phyloP scores from a whole-genome alignment of 2,797 vertebrate genomes.

The Basileuterus tristriatus region DNA sequence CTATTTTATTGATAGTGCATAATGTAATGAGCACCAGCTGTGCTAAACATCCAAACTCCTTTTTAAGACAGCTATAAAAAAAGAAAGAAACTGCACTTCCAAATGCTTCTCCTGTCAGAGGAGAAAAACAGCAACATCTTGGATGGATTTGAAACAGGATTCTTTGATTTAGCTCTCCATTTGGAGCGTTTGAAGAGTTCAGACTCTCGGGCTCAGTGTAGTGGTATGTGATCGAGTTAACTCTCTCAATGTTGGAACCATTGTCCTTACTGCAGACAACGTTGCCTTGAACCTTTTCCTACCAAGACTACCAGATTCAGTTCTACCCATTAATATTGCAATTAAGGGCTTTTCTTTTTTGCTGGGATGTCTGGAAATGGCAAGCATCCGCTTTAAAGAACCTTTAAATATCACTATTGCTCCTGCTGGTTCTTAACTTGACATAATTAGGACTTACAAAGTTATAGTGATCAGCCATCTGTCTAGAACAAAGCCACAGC shows the following conservation, averaged over 20 bases:
- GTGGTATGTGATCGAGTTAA: constrained; percentile 64
- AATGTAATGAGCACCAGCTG: constrained; percentile 98
- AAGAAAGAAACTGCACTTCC: constrained; percentile 81
- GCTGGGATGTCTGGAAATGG: constrained; percentile 28
- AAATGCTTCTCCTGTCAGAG: constrained; percentile 82
- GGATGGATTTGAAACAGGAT: constrained; percentile 79
- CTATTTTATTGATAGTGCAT: constrained; percentile 91
- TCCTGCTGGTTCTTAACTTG: constrained; percentile 52
- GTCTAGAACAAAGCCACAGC: constrained; percentile 49
- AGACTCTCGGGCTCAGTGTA: constrained; percentile 54
- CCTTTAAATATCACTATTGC: constrained; percentile 51
- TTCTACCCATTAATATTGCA: constrained; percentile 42
- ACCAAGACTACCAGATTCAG: constrained; percentile 16
- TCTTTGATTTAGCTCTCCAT: constrained; percentile 80
- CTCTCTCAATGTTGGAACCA: constrained; percentile 69
- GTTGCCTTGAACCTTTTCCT: constrained; percentile 42
- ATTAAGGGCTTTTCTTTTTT: constrained; percentile 42
- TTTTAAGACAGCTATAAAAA: constrained; percentile 91
- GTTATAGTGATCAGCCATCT: constrained; percentile 21
- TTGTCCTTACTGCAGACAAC: constrained; percentile 14
- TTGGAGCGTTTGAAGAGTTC: constrained; percentile 76
- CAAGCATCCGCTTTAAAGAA: constrained; percentile 51
- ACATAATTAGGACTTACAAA: constrained; percentile 57
- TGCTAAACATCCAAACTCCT: constrained; percentile 92
- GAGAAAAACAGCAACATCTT: constrained; percentile 81